Percentiles rank a stretch among this genome's conserved stretches.
phyloP scores from a whole-genome alignment of 2,888 invertebrate genomes.

The Campoplex capitator region DNA sequence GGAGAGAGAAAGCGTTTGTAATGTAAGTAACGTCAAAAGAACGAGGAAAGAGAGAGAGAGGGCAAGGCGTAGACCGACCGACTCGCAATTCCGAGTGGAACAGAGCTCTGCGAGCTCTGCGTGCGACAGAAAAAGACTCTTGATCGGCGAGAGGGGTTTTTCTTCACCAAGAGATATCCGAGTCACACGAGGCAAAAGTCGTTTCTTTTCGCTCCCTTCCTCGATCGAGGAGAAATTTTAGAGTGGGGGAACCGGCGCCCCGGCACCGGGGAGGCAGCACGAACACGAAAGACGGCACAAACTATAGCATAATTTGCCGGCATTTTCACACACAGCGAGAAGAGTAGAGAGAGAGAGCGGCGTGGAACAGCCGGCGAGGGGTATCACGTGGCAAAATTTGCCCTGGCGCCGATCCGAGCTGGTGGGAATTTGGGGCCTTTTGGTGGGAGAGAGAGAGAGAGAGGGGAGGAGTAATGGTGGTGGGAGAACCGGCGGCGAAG shows the following conservation, averaged over 20 bases:
- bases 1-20: slow-evolving; percentile 2
- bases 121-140: background rate
- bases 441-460: background rate
- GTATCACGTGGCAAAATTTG: slow-evolving; percentile 68
- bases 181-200: slow-evolving; percentile 81
- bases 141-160: slow-evolving; percentile 13
- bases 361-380: slow-evolving; percentile 31
- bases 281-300: slow-evolving; percentile 19
- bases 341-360: slow-evolving; percentile 48
- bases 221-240: slow-evolving; percentile 78
- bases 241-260: slow-evolving; percentile 66
- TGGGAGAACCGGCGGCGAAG: slow-evolving; percentile 41
- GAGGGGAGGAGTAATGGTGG: slow-evolving; percentile 15
- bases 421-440: background rate
- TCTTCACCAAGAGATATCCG: slow-evolving; percentile 49
- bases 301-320: slow-evolving; percentile 55
- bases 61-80: slow-evolving; percentile 32
- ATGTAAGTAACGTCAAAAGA: background rate
- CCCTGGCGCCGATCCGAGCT: slow-evolving; percentile 68
- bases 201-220: slow-evolving; percentile 72
- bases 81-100: slow-evolving; percentile 54
- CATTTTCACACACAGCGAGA: slow-evolving; percentile 44
- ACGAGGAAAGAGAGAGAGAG: background rate
- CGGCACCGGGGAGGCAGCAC: slow-evolving; percentile 44
- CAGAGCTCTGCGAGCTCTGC: slow-evolving; percentile 43